These are phyloP conservation scores for Beroe forskalii DNA, from an alignment of 37 sponge, comb jelly and placozoan species.

Conservation along the genomic window DNA sequence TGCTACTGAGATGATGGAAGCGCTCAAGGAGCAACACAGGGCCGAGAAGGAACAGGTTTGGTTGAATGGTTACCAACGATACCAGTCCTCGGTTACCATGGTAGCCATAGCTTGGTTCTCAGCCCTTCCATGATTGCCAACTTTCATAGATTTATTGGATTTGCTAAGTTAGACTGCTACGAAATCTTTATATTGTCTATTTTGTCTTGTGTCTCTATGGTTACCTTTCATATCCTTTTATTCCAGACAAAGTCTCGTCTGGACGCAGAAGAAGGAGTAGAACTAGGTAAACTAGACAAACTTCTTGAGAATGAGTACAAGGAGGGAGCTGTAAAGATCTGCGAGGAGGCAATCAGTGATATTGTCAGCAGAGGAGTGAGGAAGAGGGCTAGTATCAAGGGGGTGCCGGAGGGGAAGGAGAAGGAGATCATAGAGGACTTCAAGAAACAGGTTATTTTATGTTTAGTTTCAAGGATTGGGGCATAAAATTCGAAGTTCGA, in stretches of 20 bases:
- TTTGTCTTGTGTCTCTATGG: too few relatives aligned
- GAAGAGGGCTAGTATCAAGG: background rate
- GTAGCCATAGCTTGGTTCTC: too few relatives aligned
- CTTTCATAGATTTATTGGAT: too few relatives aligned
- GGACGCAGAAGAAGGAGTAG: background rate
- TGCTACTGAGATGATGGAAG: background rate
- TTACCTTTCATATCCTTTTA: too few relatives aligned
- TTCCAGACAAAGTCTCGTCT: background rate
- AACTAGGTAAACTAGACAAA: background rate
- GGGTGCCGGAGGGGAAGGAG: background rate
- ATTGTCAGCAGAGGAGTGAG: background rate
- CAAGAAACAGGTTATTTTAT: constrained; percentile 8
- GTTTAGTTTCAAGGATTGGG: too few relatives aligned
- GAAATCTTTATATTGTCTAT: too few relatives aligned
- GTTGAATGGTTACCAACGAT: too few relatives aligned
- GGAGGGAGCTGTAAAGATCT: background rate
- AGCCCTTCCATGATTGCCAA: too few relatives aligned
- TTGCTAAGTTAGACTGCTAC: too few relatives aligned
- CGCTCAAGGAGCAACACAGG: background rate
- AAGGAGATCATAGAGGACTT: background rate
- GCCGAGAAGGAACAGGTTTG: background rate
- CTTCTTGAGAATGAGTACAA: background rate
- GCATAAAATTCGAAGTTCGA: too few relatives aligned
- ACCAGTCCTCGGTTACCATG: too few relatives aligned
- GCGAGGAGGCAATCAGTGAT: background rate